A percentile compares a stretch with the other conserved stretches of the same genome.
phyloP scores from a whole-genome alignment of 2,113 vertebrate species.

The Mesembrinibis cayennensis region DNA sequence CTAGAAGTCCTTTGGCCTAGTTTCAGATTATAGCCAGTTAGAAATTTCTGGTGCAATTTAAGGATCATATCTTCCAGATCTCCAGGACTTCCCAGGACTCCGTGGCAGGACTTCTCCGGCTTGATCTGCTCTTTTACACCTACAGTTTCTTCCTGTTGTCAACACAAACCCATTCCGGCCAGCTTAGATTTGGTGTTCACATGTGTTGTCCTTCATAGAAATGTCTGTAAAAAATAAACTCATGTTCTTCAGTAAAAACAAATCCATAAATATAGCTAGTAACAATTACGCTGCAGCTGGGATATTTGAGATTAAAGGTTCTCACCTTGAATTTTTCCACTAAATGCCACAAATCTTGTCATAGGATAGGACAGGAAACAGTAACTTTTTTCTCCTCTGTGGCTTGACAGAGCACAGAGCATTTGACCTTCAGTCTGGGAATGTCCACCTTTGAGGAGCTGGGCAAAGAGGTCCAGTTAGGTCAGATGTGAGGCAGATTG shows the following conservation, averaged over 20 bases:
- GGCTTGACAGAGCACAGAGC: background rate
- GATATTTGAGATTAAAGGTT: background rate
- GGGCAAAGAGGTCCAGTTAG: background rate
- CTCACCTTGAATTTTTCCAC: background rate
- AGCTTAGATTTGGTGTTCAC: background rate
- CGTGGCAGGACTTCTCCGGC: accelerated
- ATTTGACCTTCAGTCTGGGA: background rate
- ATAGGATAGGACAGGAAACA: background rate
- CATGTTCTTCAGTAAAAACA: background rate
- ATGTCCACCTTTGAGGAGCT: background rate
- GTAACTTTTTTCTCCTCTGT: background rate
- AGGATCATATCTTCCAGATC: background rate
- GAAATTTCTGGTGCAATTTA: background rate
- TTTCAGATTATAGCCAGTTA: background rate
- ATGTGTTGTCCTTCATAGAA: background rate
- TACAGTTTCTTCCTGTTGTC: background rate
- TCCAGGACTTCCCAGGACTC: background rate
- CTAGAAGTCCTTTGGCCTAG: background rate
- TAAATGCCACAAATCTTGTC: background rate
- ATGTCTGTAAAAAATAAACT: background rate
- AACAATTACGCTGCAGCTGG: background rate
- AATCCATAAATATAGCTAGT: background rate
- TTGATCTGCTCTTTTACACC: background rate
- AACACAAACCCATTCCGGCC: background rate
- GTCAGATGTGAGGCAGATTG: background rate